Base-by-base conservation (phyloP, 2,888 invertebrate genomes). In the Cistogaster globosa region DNA sequence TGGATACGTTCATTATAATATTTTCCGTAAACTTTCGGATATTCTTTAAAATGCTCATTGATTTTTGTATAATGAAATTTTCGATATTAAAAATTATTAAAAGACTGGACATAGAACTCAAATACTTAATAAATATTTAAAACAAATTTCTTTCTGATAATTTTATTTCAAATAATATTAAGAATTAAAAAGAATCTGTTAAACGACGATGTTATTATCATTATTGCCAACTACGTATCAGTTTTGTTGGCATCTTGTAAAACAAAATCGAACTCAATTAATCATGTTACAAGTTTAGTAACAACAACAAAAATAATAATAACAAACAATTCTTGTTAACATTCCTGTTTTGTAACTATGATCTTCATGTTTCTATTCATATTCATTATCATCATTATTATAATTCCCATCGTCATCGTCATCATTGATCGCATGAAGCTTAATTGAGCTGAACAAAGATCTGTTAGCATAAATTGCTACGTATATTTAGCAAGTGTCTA, bases 291-390 rank as follows among this genome's bases (percentile, higher is more conserved):
- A 58, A 63, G 48, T 42, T 42, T 3, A 42, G 42, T 12, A 42
- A 75, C 74, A 63, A 53, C 58, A 60, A 42, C 63, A 45, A 53
- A 16, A 60, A 42, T 4, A 12, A 7, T 12, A 38, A 62, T 45
- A 45, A 53, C n/a, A 68, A 53, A 63, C 42, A 57, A 63, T 75
- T 79, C 53, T 63, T 79, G 79, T 83, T 75, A 79, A 75, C 72
- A 65, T 72, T 67, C 60, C 45, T 65, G 60, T 83, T 32, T 77
- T 20, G 67, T 36, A 63, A 22, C 14, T 12, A 53, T 42, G 38
- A 68, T 38, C 60, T 60, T 51, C 32, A 26, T 22, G 51, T 58
- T 48, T n/a, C 12, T 57, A 42, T 60, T 51, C 32, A 42, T 22
- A 53, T 51, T 48, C 22, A n/a, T 57, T 57, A 38, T 53, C 42